phyloP scores from a whole-genome alignment of 2,113 vertebrate species.

The Hemiprocne comata region DNA sequence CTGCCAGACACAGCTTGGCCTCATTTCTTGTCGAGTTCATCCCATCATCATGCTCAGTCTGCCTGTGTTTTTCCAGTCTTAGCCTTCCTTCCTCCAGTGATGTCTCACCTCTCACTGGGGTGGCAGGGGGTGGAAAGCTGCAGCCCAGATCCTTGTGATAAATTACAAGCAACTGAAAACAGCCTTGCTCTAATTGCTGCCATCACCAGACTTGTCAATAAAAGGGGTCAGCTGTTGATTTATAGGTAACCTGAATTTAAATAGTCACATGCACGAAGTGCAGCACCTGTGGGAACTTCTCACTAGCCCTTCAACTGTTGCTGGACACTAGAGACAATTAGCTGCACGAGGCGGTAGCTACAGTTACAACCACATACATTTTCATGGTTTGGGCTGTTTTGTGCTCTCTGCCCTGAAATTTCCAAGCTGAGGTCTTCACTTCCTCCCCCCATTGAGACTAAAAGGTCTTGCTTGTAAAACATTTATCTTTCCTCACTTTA shows the following conservation, averaged over 20 bases:
- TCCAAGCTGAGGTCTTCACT: background rate
- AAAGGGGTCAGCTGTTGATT: background rate
- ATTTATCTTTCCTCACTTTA: background rate
- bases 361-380: background rate
- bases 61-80: background rate
- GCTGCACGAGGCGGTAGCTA: background rate
- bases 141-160: background rate
- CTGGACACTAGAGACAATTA: background rate
- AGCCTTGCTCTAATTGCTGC: background rate
- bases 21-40: background rate
- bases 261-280: background rate
- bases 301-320: background rate
- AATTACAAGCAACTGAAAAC: background rate
- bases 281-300: background rate
- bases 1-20: background rate
- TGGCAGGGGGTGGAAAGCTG: background rate
- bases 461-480: background rate
- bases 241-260: background rate
- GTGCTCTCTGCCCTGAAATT: background rate
- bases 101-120: rapidly evolving
- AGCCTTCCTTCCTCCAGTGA: background rate
- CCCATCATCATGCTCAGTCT: background rate
- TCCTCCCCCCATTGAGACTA: background rate
- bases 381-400: background rate
- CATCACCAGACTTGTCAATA: background rate